Base-by-base conservation (phyloP, 2,888 invertebrate species). In the Cylindroiulus punctatus region DNA sequence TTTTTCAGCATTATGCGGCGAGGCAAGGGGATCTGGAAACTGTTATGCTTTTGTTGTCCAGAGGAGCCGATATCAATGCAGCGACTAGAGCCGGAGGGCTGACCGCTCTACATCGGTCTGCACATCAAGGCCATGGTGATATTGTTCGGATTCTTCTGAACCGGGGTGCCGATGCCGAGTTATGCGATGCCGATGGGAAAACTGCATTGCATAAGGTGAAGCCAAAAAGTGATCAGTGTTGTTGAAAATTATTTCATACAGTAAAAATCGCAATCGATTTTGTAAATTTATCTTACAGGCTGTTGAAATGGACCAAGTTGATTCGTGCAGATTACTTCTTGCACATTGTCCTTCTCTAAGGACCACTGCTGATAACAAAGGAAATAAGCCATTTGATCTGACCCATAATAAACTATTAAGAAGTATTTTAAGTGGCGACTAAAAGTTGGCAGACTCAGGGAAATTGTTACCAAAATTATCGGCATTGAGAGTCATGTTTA, bases 31-130 rank as follows among this genome's bases (percentile, higher is more conserved):
- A 95, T 90, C 89, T 93, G 19, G 92, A 93, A 84, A 93, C 95
- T 86, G 97, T 96, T 90, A 92, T 93, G 89, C 90, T 93, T 85
- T 92, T 98, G 85, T 89, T 97, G 82, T 90, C 93, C 87, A 92
- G 93, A 89, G 95, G 95, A 40, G 97, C 96, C 14, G 91, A 93
- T 89, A 93, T 96, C 40, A 93, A 98, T 92, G 93, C 94, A 52
- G 91, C 92, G 86, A 98, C 97, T 12, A 93, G 93, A 89, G 94
- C 94, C 88, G 96, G 96, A 1, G 91, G 91, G 88, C 95, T 95
- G 30, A 96, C 97, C 81, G 93, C 97, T 0, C 91, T 98, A 86
- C 97, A 96, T 90, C 94, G 97, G 90, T 96, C 97, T 86, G 94
- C 95, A 88, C 94, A 94, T 89, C 93, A 94, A 92, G 92, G 92